phyloP scores from a whole-genome alignment of 2,797 vertebrate genomes.

The Trachops cirrhosus region DNA sequence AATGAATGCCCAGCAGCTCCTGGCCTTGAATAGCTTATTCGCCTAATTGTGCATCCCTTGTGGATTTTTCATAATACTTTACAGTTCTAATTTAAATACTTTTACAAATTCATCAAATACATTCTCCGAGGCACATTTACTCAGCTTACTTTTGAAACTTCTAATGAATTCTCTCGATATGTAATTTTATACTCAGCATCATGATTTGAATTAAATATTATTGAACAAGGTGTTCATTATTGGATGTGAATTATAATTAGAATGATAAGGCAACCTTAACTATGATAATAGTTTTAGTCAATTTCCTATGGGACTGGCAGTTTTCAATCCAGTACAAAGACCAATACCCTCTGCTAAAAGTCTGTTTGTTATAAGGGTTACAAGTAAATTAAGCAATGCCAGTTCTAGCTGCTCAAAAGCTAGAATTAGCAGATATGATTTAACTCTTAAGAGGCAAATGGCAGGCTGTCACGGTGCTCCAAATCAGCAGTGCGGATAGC shows the following conservation, averaged over 20 bases:
- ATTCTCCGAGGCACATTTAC: conserved; percentile 83
- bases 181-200: conserved; percentile 80
- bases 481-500: background rate
- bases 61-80: conserved; percentile 81
- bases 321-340: conserved; percentile 70
- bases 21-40: conserved; percentile 79
- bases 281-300: conserved; percentile 56
- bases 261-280: conserved; percentile 76
- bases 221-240: conserved; percentile 82
- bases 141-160: conserved; percentile 83
- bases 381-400: conserved; percentile 71
- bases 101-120: conserved; percentile 81
- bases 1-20: conserved; percentile 73
- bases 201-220: conserved; percentile 84
- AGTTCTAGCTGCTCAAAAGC: conserved; percentile 38
- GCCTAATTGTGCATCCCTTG: conserved; percentile 79
- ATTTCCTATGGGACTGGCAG: conserved; percentile 71
- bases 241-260: conserved; percentile 81
- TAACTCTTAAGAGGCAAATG: conserved; percentile 69
- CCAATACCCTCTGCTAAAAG: conserved; percentile 69
- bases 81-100: conserved; percentile 85
- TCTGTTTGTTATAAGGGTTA: conserved; percentile 63
- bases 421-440: conserved; percentile 56
- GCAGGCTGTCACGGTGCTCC: background rate
- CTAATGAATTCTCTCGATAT: conserved; percentile 83